Evolutionary conservation across 2,797 vertebrate species (phyloP), one percentile per base, ranked within the genome.

Genomic region (Arctocebus calabarensis): DNA sequence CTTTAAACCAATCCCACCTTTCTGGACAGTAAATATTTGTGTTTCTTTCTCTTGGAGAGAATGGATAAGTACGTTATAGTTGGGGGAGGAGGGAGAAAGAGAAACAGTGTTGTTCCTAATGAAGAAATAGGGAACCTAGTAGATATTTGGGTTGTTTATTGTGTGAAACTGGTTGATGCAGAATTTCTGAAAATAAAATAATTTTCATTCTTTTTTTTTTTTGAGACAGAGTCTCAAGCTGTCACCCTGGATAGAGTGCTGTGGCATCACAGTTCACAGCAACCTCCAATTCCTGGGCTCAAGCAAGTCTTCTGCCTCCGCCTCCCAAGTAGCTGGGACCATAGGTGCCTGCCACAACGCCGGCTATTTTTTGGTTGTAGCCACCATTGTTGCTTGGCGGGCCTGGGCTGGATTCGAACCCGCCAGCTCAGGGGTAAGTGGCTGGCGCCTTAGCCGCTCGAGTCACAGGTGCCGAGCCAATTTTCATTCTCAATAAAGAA

Each of bases 121-220:
- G 82, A 83, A 77, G 40, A 55, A 84, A 37, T 70, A 55, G 10
- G 3, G 32, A 57, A 82, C 17, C 40, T 22, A 64, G 48, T 27
- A 75, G 34, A 22, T 75, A 55, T 57, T 62, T 45, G 7, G 2
- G 13, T 23, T 86, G 23, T 10, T 92, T 16, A 79, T 23, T 25
- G 68, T 48, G 29, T 48, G 27, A 90, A 88, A 43, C 7, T 43
- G 22, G 78, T 74, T 37, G 19, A 34, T 45, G 13, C 16, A 84
- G 77, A 62, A 9, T 43, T 91, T 85, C 32, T 84, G 37, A 86
- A 90, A 95, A 90, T 77, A 64, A 77, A 86, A 61, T n/a, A 79
- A 55, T 84, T 92, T 79, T 77, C 37, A 91, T 70, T 81, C n/a
- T 68, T 40, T 40, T 40, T 40, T 40, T 40, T 40, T 40, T 40